Conservation (phyloP, 2,797 vertebrate species). For the Pseudocheirus occidentalis region DNA sequence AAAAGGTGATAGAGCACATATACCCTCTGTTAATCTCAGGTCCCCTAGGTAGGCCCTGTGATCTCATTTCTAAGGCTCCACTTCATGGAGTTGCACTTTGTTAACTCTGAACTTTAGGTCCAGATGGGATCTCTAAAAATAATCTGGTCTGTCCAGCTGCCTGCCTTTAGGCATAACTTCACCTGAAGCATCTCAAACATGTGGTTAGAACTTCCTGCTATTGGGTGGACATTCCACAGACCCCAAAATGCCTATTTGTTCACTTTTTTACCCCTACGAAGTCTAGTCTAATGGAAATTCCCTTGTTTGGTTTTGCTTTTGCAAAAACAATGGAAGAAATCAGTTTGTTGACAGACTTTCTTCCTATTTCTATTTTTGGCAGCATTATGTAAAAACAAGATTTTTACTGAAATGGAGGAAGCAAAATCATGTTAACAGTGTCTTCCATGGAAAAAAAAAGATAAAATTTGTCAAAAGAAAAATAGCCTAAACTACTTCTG, state of each 20-base stretch:
- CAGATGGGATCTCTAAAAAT: background rate
- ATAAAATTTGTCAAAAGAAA: background rate
- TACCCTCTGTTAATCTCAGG: background rate
- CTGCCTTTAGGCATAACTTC: background rate
- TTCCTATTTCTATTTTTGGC: background rate
- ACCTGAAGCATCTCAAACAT: background rate
- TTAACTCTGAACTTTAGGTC: slow-evolving; percentile 26
- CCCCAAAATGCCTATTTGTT: background rate
- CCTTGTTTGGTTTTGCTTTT: background rate
- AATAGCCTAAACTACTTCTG: background rate
- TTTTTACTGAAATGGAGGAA: background rate
- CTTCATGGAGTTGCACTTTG: background rate
- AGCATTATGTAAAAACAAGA: background rate
- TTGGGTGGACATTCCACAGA: background rate
- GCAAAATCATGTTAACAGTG: background rate
- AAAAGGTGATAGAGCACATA: background rate
- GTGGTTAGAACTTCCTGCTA: background rate
- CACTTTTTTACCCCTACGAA: background rate
- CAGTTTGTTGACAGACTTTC: background rate
- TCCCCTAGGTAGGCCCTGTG: background rate
- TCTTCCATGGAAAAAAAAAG: background rate
- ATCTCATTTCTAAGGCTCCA: background rate
- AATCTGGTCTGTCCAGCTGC: background rate
- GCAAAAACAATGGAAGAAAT: slow-evolving; percentile 24
- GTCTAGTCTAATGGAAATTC: background rate